Percentiles rank a stretch among this genome's conserved stretches.
Evolutionary conservation across 1,140 invertebrate species (phyloP).

Genomic region (Trichogramma pretiosum): DNA sequence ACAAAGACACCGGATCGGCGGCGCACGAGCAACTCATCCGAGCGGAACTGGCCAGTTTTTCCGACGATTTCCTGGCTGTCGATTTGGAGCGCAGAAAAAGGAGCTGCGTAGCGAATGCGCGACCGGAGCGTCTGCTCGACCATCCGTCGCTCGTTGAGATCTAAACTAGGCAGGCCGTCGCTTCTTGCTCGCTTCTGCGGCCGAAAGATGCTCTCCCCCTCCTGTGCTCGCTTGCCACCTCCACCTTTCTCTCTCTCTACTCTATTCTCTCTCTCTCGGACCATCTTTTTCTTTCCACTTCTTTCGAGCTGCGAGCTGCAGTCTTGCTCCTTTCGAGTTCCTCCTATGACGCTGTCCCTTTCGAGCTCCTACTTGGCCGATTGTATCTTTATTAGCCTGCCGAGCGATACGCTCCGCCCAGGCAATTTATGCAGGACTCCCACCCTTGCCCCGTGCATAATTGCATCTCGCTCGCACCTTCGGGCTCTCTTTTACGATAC

Average conservation of each 20-base stretch:
- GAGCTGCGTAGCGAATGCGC: slow-evolving; percentile 34
- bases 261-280: no score
- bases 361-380: slow-evolving; percentile 36
- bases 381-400: slow-evolving; percentile 45
- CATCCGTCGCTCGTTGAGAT: slow-evolving; percentile 46
- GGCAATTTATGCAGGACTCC: neutral
- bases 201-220: slow-evolving; percentile 25
- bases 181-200: slow-evolving; percentile 42
- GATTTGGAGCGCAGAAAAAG: neutral
- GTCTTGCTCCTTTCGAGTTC: slow-evolving; percentile 11
- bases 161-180: slow-evolving; percentile 41
- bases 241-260: no score
- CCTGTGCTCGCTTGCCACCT: slow-evolving; percentile 36
- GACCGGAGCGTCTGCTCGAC: slow-evolving; percentile 46
- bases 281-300: no score
- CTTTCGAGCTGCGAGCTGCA: slow-evolving; percentile 1
- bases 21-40: neutral
- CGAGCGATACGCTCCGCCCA: slow-evolving; percentile 39
- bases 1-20: neutral
- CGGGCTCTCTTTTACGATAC: neutral
- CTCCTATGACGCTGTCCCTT: slow-evolving; percentile 17
- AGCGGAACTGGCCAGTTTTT: neutral
- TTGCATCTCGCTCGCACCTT: neutral
- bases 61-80: neutral
- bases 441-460: neutral